These are phyloP conservation scores for Ceyx erithaca DNA, from an alignment of 2,797 vertebrate genomes.

Conservation along the genomic window DNA sequence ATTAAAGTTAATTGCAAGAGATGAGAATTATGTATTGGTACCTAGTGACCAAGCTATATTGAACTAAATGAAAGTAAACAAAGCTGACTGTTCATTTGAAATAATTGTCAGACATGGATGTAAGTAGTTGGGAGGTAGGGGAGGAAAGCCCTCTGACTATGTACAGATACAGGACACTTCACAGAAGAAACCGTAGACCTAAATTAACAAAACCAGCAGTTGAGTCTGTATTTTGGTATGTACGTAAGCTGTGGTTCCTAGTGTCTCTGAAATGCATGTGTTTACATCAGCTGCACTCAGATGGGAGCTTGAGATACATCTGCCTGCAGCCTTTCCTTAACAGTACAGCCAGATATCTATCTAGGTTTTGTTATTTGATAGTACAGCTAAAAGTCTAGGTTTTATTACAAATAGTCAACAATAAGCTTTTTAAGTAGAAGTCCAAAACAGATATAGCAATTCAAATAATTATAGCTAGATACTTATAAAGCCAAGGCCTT, in stretches of 20 bases:
- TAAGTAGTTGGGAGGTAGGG: background rate
- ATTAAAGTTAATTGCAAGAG: slow-evolving; percentile 2
- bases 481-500: background rate
- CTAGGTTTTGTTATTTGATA: background rate
- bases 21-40: background rate
- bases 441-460: background rate
- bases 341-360: background rate
- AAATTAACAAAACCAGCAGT: background rate
- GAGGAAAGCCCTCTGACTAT: no score
- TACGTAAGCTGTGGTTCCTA: background rate
- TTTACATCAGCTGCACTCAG: background rate
- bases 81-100: background rate
- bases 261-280: background rate
- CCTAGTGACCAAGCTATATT: background rate
- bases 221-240: background rate
- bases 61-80: background rate
- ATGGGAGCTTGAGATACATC: no score
- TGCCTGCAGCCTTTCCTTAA: background rate
- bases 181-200: background rate
- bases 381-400: background rate
- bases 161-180: background rate
- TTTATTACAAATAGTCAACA: background rate
- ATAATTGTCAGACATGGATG: background rate
- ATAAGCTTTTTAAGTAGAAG: background rate
- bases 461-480: background rate